Evolutionary conservation across 2,888 invertebrate species (phyloP).

Genomic region (Dynastes maya): DNA sequence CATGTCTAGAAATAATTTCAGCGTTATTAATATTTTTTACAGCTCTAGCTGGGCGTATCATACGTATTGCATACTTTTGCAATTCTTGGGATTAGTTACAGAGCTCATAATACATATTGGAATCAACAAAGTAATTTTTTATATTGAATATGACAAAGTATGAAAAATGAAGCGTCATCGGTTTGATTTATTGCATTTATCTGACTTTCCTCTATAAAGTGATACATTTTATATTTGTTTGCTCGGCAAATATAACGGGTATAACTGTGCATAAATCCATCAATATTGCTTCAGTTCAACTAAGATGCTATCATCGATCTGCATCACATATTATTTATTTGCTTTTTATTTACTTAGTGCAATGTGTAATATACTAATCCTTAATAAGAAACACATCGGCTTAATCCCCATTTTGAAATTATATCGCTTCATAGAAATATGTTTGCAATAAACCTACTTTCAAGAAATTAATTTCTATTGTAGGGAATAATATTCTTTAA

Average conservation of each 20-base stretch:
- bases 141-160: neutral
- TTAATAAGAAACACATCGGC: too few relatives aligned
- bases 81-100: neutral
- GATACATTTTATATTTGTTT: constrained; percentile 1
- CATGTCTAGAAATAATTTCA: neutral
- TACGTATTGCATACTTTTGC: neutral
- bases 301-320: neutral
- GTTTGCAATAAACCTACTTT: too few relatives aligned
- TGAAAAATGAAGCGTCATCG: neutral
- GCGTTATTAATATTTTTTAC: neutral
- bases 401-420: too few relatives aligned
- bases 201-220: neutral
- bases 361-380: too few relatives aligned
- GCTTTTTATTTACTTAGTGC: too few relatives aligned
- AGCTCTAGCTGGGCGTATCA: neutral
- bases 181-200: constrained; percentile 10
- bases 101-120: neutral
- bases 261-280: neutral
- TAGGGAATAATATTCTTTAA: too few relatives aligned
- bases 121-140: constrained; percentile 4
- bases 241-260: neutral
- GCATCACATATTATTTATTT: neutral
- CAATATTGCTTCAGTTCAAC: neutral
- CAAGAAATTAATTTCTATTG: too few relatives aligned
- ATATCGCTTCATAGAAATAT: too few relatives aligned